Evolutionary conservation across 2,888 invertebrate species (phyloP), one percentile per base, ranked within the genome.

Genomic region (Nineta flava): DNA sequence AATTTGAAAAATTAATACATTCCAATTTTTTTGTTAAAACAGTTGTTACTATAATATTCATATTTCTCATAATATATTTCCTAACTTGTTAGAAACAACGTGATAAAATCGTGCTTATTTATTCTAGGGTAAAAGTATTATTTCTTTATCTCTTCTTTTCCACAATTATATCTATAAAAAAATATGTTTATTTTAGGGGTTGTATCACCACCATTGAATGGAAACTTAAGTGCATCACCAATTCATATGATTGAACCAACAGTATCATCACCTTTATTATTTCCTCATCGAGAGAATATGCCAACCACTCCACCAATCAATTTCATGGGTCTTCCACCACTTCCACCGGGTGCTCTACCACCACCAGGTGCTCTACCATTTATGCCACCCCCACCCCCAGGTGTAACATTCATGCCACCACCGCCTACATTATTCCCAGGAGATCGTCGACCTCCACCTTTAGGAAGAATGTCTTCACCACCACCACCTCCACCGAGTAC

Each of bases 381-480:
- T 57, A 76, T 79, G 49, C 78, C 75, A 38, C 74, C 81, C 53
- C 79, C 81, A 46, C 76, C 79, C 41, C 76, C 79, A 42, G 75
- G 76, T 51, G 76, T 77, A 52, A 78, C 78, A n/a, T 70, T 72
- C 55, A 66, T 73, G 60, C 67, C 74, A 19, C 70, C 73, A 15
- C 62, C 62, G 0, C 65, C 66, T 10, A 58, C 61, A 9, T 62
- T 67, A 59, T 67, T 60, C 54, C 71, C 63, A 52, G 73, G 67
- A 42, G 74, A 74, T 53, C 72, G 71, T 56, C 65, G 74, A 17
- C 73, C 74, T 12, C 73, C 75, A 16, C 74, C 75, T 3, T 55
- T 76, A 42, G 75, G 69, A 3, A 66, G 75, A 48, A 67, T 75
- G 63, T 74, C 74, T 52, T 74, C 75, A 1, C 75, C 75, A 21